Evolutionary conservation across 2,797 vertebrate genomes (phyloP).

Genomic region (Phylloscopus collybita): DNA sequence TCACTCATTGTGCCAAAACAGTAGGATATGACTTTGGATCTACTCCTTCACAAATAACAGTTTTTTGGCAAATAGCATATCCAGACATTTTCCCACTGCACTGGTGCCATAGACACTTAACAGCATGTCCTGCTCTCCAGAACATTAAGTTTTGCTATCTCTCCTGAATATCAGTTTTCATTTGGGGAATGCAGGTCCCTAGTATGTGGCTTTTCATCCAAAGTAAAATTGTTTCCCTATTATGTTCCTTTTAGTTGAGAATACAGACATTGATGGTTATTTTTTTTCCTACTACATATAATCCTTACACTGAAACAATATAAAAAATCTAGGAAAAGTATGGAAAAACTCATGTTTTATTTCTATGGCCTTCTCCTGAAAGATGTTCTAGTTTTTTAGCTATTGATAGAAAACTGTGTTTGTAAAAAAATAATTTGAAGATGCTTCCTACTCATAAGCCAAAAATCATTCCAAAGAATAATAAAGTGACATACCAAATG

Average conservation of each 20-base stretch:
- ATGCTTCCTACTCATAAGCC: neutral
- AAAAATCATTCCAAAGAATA: neutral
- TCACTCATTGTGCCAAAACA: conserved; percentile 17
- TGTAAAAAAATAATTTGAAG: neutral
- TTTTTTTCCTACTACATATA: neutral
- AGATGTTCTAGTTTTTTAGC: neutral
- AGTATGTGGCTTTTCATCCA: neutral
- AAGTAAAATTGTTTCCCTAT: neutral
- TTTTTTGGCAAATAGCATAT: conserved; percentile 39
- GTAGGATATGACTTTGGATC: conserved; percentile 57
- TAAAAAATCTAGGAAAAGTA: neutral
- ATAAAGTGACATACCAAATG: neutral
- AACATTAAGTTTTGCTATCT: conserved; percentile 52
- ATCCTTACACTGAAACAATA: neutral
- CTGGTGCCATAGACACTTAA: conserved; percentile 60
- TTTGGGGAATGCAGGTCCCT: neutral
- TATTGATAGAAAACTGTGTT: neutral
- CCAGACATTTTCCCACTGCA: conserved; percentile 59
- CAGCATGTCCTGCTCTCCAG: neutral
- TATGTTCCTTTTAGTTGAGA: neutral
- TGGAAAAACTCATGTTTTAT: neutral
- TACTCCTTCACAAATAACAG: conserved; percentile 46
- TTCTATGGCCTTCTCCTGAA: neutral
- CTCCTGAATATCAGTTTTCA: conserved; percentile 39
- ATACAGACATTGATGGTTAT: neutral